phyloP scores from a whole-genome alignment of 2,888 invertebrate genomes.

The Drosophila koepferae region DNA sequence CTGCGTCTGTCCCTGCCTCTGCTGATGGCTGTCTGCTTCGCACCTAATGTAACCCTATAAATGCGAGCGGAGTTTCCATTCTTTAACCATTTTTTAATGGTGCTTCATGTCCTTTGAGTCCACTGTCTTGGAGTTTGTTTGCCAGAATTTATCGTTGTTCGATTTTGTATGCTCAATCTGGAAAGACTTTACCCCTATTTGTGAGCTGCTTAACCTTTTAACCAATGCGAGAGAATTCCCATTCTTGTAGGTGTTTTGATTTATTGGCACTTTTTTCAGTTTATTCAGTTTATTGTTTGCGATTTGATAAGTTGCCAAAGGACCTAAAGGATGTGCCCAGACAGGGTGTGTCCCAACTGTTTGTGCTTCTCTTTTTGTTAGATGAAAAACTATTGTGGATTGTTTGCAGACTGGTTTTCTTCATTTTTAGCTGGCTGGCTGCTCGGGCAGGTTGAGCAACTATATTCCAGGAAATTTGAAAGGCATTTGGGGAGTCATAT shows the following conservation, averaged over 20 bases:
- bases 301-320: constrained; percentile 65
- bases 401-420: constrained; percentile 29
- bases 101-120: constrained; percentile 53
- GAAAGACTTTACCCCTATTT: constrained; percentile 46
- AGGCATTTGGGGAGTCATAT: constrained; percentile 12
- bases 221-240: constrained; percentile 37
- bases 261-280: constrained; percentile 65
- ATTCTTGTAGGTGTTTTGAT: constrained; percentile 73
- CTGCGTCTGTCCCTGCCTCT: neutral
- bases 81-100: constrained; percentile 64
- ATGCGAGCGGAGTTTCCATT: constrained; percentile 42
- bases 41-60: constrained; percentile 68
- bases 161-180: constrained; percentile 69
- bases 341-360: constrained; percentile 28
- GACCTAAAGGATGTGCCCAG: constrained; percentile 49
- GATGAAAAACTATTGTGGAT: constrained; percentile 30
- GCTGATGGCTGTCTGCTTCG: constrained; percentile 44
- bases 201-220: constrained; percentile 63
- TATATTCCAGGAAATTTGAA: constrained; percentile 32
- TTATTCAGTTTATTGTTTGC: constrained; percentile 59
- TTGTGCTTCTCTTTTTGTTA: constrained; percentile 36
- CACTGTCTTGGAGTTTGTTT: constrained; percentile 47
- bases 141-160: constrained; percentile 69
- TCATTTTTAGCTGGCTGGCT: neutral
- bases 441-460: constrained; percentile 42